phyloP scores from a whole-genome alignment of 1,140 invertebrate genomes.

The Scaptomyza montana region DNA sequence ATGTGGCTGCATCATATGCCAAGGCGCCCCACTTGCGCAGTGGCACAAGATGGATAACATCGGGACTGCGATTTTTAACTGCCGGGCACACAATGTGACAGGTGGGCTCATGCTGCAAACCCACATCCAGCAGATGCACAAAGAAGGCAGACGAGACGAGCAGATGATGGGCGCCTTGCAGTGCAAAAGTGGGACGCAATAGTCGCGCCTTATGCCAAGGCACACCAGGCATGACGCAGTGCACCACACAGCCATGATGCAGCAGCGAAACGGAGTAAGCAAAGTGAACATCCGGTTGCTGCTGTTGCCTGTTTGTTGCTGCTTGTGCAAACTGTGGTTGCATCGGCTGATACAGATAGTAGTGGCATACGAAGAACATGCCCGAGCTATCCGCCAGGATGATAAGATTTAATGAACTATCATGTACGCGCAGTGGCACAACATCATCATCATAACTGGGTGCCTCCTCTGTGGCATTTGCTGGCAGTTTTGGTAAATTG shows the following conservation, averaged over 20 bases:
- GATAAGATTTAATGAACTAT: constrained; percentile 91
- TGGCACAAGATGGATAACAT: constrained; percentile 87
- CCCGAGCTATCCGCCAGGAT: constrained; percentile 89
- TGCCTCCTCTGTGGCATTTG: constrained; percentile 83
- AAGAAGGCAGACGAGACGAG: constrained; percentile 91
- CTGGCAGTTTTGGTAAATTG: constrained; percentile 89
- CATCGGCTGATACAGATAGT: constrained; percentile 91
- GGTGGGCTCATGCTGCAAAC: constrained; percentile 90
- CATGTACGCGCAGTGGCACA: constrained; percentile 90
- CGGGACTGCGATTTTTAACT: constrained; percentile 84
- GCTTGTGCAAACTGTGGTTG: constrained; percentile 84
- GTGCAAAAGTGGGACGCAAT: constrained; percentile 89
- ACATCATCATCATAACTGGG: constrained; percentile 91
- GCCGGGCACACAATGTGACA: constrained; percentile 90
- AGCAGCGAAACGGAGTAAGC: constrained; percentile 92
- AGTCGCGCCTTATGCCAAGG: constrained; percentile 90
- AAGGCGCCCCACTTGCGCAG: constrained; percentile 85
- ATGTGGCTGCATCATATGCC: constrained; percentile 87
- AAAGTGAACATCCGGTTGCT: constrained; percentile 89
- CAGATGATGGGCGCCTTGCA: constrained; percentile 90
- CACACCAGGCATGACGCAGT: constrained; percentile 91
- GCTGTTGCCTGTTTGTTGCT: constrained; percentile 61
- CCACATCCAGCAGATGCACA: constrained; percentile 91
- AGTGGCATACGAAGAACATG: constrained; percentile 92
- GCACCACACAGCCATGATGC: constrained; percentile 92